Base-by-base conservation (phyloP, 2,888 invertebrate species). In the Laspeyria flexula region DNA sequence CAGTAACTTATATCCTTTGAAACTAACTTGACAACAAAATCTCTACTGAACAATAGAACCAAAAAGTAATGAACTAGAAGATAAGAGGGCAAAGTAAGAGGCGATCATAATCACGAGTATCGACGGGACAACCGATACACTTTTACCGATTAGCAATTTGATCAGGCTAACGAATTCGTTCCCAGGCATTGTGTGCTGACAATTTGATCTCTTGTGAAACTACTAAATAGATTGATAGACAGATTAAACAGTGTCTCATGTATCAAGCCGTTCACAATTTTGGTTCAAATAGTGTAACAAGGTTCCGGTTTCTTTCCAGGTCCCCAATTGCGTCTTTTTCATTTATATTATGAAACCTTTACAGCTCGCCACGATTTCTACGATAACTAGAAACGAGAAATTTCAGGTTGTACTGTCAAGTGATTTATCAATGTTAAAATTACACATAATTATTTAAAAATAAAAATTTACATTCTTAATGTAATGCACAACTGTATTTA, bases 111-210 rank as follows among this genome's bases (percentile, higher is more conserved):
- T 77, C 76, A 71, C 55, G 59, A 73, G 64, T 67, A 69, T 60
- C 50, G 68, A 49, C 67, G 67, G 65, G 67, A 71, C 70, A 65
- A 60, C 60, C 74, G 84, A 76, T 83, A 83, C 81, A 85, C 84
- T 85, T 85, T 86, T 85, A 83, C 83, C 82, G 76, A 86, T 84
- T 83, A 77, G 44, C 71, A 60, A 77, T 77, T 78, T 60, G 78
- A 75, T 71, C 72, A 65, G 69, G 67, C 75, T 72, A 58, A 60
- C 42, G 57, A 59, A 58, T 55, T 61, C 60, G 57, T 73, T 74
- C 71, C 66, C 71, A 63, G 64, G 53, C 65, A 64, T 60, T 64
- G 65, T 66, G 39, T 45, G 54, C 56, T 56, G 67, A 54, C 71
- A 49, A 64, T 56, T 60, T 61, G 58, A 64, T 68, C 53, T 63